Evolutionary conservation across 1,140 invertebrate species (phyloP), one percentile per base, ranked within the genome.

Genomic region (Calliphora vicina): DNA sequence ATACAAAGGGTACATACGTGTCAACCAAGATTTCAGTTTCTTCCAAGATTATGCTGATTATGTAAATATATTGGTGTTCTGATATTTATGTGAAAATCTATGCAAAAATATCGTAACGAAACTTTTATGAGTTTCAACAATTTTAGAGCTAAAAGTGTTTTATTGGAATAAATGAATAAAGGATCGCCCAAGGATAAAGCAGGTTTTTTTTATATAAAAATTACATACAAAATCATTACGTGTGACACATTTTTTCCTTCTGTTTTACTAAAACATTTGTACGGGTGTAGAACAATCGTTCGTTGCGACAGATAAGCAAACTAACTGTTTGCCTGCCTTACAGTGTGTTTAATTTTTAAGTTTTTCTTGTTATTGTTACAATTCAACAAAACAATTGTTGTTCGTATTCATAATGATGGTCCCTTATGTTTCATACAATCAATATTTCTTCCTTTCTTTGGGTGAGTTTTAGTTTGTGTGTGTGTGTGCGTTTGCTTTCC

Each of bases 311-410:
- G 10, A 15, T 57, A 57, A 15, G 15, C 27, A 45, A 25, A 27
- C 76, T 45, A n/a, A 27, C 35, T 57, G 42, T 45, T 13, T 27
- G 42, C 25, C 29, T 50, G 35, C 73, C 15, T 29, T 3, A 35
- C 73, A 35, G 73, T 76, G n/a, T 43, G 35, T 78, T 45, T 42
- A 42, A 78, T 78, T 78, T 57, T 57, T 6, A 57, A 57, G 50
- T 57, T 57, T 57, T 23, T 23, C 4, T 67, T 23, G 8, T 67
- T 67, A 10, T 67, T 23, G 20, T 67, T 10, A 67, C 45, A 50
- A 23, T 67, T 67, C 20, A 25, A 6, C 12, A 17, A 17, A 23
- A 67, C 61, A 67, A 67, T 23, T 67, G n/a, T 23, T 67, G 35
- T 35, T 10, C n/a, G 61, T 23, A 67, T 20, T 23, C 61, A 67